Evolutionary conservation across 1,140 invertebrate genomes (phyloP).

Genomic region (Bombus superbus): DNA sequence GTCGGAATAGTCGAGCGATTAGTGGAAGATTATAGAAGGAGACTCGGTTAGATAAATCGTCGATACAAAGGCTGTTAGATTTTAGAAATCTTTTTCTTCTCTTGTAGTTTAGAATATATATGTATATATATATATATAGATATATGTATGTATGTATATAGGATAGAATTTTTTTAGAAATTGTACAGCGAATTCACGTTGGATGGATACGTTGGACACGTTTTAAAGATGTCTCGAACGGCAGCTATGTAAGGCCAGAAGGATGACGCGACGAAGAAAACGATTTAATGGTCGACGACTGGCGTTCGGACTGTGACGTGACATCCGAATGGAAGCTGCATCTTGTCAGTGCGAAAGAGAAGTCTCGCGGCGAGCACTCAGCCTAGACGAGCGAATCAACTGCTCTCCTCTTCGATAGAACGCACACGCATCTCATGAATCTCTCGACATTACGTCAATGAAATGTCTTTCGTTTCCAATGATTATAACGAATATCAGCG

Average conservation of each 20-base stretch:
- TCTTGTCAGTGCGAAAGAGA: slow-evolving; percentile 52
- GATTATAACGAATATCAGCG: not conserved
- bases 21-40: too few species aligned
- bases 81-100: too few species aligned
- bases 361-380: slow-evolving; percentile 24
- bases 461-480: slow-evolving; percentile 28
- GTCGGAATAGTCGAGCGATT: too few species aligned
- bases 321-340: slow-evolving; percentile 62
- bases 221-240: not conserved
- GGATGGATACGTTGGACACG: not conserved
- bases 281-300: slow-evolving; percentile 59
- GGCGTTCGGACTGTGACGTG: slow-evolving; percentile 50
- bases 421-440: slow-evolving; percentile 26
- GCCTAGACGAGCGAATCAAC: slow-evolving; percentile 39
- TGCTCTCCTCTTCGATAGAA: slow-evolving; percentile 9
- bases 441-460: slow-evolving; percentile 20
- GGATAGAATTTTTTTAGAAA: too few species aligned
- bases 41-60: too few species aligned
- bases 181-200: not conserved
- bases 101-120: too few species aligned
- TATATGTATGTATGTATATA: too few species aligned
- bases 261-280: slow-evolving; percentile 40
- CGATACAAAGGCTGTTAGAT: too few species aligned
- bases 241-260: not conserved
- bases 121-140: too few species aligned